Base-by-base conservation (phyloP, 1,140 invertebrate species). In the Ooceraea biroi region DNA sequence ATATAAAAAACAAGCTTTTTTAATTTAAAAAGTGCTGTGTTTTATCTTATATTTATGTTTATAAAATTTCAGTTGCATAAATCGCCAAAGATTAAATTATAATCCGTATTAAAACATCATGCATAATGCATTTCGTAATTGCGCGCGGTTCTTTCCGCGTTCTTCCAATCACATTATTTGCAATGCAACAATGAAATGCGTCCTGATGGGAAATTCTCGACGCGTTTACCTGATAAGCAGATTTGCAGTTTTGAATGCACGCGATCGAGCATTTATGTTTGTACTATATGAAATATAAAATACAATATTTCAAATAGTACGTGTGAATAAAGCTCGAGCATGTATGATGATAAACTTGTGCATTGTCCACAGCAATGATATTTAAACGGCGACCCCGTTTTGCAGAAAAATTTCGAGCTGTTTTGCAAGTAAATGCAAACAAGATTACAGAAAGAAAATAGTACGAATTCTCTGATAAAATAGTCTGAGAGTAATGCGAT, bases 231-330 rank as follows among this genome's bases (percentile, higher is more conserved):
- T 55, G 63, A 80, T 80, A 80, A 80, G 63, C 61, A 80, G 65
- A 80, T 57, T 80, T 80, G 36, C 36, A 68, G 48, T 11, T 55
- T 36, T 22, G 50, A 68, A 68, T 55, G 48, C 48, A 25, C 25
- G 63, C 50, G 36, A 78, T 78, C 63, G 36, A 55, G 48, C 36
- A 41, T 57, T 78, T 68, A 68, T 55, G 48, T 57, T 78, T 68
- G 48, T 44, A 14, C 48, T 78, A 66, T 66, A 17, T 27, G 41
- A 36, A 5, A 30, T 50, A 63, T 3, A 69, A 80, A 80, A 80
- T 69, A 30, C 63, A 80, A 57, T 57, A 78, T 78, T 57, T 22
- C 63, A 57, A 78, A 78, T 69, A 80, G 65, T 52, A 55, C n/a
- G n/a, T 41, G 11, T 69, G 36, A 19, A 14, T 68, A 57, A 68